Conservation (phyloP, 2,888 invertebrate species). For the Buathra laborator region DNA sequence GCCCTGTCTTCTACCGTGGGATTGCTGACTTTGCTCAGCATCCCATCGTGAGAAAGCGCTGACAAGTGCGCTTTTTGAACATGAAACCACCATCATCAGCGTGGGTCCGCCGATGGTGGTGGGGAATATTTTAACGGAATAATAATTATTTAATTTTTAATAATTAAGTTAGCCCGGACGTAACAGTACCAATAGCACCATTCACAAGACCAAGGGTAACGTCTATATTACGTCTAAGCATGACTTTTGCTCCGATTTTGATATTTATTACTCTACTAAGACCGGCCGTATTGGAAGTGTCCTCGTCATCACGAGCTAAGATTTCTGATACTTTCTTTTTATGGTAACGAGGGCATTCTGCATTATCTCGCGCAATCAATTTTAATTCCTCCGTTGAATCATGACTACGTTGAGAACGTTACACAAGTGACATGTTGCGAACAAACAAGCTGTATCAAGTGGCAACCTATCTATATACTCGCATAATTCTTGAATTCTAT, state of each 20-base stretch:
- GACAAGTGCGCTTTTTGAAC: too few relatives aligned
- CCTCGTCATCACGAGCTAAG: constrained; percentile 63
- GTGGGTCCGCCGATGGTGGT: too few relatives aligned
- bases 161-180: too few relatives aligned
- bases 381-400: constrained; percentile 72
- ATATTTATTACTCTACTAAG: constrained; percentile 66
- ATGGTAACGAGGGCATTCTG: constrained; percentile 66
- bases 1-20: too few relatives aligned
- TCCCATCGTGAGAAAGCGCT: too few relatives aligned
- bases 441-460: constrained; percentile 74
- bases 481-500: constrained; percentile 69
- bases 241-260: constrained; percentile 54
- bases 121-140: too few relatives aligned
- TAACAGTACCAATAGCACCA: constrained; percentile 67
- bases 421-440: constrained; percentile 77
- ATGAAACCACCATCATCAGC: too few relatives aligned
- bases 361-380: background rate
- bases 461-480: constrained; percentile 70
- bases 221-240: constrained; percentile 72
- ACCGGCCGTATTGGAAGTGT: constrained; percentile 69
- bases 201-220: constrained; percentile 72
- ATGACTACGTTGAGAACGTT: constrained; percentile 75
- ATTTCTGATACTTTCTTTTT: constrained; percentile 59
- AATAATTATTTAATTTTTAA: too few relatives aligned
- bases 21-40: too few relatives aligned